Percentiles rank a stretch among this genome's conserved stretches.
phyloP scores from a whole-genome alignment of 92 coral and sea anemone genomes.

The Palythoa heliodiscus region DNA sequence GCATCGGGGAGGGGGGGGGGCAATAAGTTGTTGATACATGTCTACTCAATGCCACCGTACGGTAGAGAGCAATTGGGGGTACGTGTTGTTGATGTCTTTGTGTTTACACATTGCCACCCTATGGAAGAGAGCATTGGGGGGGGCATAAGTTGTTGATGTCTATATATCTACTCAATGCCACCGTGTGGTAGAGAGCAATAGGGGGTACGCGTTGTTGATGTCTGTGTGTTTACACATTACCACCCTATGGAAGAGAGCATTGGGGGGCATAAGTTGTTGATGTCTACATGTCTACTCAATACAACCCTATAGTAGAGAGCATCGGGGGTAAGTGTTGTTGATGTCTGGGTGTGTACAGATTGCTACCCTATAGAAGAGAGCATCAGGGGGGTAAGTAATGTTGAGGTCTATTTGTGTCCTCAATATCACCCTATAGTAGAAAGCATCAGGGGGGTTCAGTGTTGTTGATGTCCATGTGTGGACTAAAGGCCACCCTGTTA shows the following conservation, averaged over 20 bases:
- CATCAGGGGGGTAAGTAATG: slow-evolving; percentile 43
- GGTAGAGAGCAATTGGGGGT: slow-evolving; percentile 36
- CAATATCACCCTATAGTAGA: slow-evolving; percentile 89
- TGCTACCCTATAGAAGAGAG: not conserved
- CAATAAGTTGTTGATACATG: slow-evolving; percentile 14
- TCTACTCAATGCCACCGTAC: not conserved
- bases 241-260: slow-evolving; percentile 90
- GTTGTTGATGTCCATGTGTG: not conserved
- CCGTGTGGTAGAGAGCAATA: not conserved
- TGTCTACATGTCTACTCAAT: slow-evolving; percentile 39
- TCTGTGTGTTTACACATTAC: slow-evolving; percentile 47
- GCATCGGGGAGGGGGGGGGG: slow-evolving; percentile 52
- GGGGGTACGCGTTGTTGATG: slow-evolving; percentile 39
- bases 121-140: slow-evolving; percentile 83
- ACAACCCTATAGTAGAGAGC: slow-evolving; percentile 86
- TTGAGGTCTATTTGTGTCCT: not conserved
- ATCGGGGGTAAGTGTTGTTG: slow-evolving; percentile 47
- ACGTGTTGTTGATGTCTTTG: not conserved
- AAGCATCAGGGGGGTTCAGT: slow-evolving; percentile 60
- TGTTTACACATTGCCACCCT: slow-evolving; percentile 70
- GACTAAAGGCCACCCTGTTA: not conserved
- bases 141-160: not conserved
- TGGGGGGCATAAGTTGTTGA: slow-evolving; percentile 35
- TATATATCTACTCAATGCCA: not conserved
- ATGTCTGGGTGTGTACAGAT: not conserved